These are phyloP conservation scores for Ophioderma brevispina DNA, from an alignment of 35 echinoderm and acorn worm genomes.

Conservation along the genomic window DNA sequence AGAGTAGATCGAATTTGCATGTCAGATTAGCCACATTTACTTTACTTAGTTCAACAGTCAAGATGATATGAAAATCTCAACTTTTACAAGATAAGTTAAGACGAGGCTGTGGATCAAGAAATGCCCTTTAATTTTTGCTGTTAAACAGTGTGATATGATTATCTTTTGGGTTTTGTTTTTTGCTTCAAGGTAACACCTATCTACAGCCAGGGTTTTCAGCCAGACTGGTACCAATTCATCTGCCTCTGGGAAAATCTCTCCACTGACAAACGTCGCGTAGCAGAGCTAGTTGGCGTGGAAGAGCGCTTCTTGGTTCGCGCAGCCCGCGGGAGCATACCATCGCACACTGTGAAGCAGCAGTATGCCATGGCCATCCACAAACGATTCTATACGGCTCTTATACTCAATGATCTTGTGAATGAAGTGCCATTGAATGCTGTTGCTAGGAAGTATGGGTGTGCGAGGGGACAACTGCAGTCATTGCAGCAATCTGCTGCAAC, in stretches of 20 bases:
- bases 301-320: constrained; percentile 87
- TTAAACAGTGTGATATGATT: too few relatives aligned
- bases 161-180: too few relatives aligned
- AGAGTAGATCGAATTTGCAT: too few relatives aligned
- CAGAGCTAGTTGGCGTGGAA: constrained; percentile 90
- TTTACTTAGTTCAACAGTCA: too few relatives aligned
- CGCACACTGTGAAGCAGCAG: constrained; percentile 59
- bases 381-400: constrained; percentile 90
- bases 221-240: constrained; percentile 96
- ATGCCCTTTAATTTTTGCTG: too few relatives aligned
- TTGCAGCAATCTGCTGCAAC: constrained; percentile 93
- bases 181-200: constrained; percentile 86
- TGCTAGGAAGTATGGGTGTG: constrained; percentile 81
- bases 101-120: too few relatives aligned
- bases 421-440: constrained; percentile 73
- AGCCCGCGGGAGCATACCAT: constrained; percentile 52
- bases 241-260: constrained; percentile 83
- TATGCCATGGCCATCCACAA: constrained; percentile 72
- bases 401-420: constrained; percentile 86
- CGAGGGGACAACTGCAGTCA: constrained; percentile 86
- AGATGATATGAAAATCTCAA: too few relatives aligned
- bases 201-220: constrained; percentile 81
- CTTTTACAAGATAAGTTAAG: too few relatives aligned
- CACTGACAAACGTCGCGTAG: constrained; percentile 77
- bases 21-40: too few relatives aligned